Percentiles rank a stretch among this genome's conserved stretches.
phyloP scores from a whole-genome alignment of 2,113 vertebrate genomes.

The Myiozetetes cayanensis region DNA sequence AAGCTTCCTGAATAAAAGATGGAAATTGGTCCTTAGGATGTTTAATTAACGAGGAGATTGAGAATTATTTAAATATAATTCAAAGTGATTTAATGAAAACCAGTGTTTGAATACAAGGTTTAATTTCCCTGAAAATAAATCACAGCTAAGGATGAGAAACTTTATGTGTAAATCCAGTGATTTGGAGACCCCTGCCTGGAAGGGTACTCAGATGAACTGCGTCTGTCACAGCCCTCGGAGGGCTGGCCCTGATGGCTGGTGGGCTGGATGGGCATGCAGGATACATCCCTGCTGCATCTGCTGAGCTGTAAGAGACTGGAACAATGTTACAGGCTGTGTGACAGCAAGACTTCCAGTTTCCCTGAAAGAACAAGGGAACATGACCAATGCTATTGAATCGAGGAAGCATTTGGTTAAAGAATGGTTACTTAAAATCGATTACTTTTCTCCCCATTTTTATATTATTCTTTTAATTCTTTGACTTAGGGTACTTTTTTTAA shows the following conservation, averaged over 20 bases:
- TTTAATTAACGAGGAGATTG: conserved; percentile 31
- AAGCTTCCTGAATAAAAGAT: conserved; percentile 2
- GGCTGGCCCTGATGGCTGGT: background rate
- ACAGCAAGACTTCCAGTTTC: background rate
- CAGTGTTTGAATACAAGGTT: conserved; percentile 16
- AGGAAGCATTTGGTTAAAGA: background rate
- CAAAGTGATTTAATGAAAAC: conserved; percentile 37
- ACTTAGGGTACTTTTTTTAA: background rate
- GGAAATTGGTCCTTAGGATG: background rate
- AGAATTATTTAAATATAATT: conserved; percentile 36
- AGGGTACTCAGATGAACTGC: background rate
- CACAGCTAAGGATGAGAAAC: background rate
- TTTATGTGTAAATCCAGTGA: background rate
- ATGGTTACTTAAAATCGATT: background rate
- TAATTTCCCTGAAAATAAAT: conserved; percentile 40
- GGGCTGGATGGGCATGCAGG: background rate
- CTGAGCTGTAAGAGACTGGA: background rate
- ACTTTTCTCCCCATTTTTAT: background rate
- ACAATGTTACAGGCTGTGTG: background rate
- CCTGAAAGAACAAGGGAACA: background rate
- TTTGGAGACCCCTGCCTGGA: background rate
- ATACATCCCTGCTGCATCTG: background rate
- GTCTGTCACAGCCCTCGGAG: background rate
- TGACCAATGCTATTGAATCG: background rate
- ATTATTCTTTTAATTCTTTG: background rate